These are phyloP conservation scores for Ochropacha duplaris DNA, from an alignment of 2,888 invertebrate genomes.

Conservation along the genomic window DNA sequence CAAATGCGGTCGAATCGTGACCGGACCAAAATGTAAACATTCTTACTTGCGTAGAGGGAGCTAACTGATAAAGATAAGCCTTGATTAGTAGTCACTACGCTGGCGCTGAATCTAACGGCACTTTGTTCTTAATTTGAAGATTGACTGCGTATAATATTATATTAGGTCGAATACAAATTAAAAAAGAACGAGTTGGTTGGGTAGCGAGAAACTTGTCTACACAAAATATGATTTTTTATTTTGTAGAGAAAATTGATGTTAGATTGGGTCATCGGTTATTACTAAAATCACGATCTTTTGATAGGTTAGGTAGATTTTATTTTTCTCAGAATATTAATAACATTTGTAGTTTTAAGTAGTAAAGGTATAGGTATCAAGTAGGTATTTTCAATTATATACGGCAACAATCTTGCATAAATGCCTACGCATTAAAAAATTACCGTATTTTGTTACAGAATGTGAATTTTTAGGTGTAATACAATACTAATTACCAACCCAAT, in stretches of 20 bases:
- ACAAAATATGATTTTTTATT: background rate
- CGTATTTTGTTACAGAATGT: constrained; percentile 9
- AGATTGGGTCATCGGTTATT: background rate
- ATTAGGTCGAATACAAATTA: background rate
- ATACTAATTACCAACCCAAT: constrained; percentile 52
- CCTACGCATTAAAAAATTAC: background rate
- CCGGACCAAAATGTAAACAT: constrained; percentile 56
- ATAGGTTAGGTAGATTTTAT: background rate
- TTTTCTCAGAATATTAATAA: background rate
- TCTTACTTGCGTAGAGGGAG: constrained; percentile 20
- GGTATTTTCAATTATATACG: background rate
- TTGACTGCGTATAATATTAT: constrained; percentile 27
- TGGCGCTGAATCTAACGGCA: constrained; percentile 48
- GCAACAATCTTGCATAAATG: background rate
- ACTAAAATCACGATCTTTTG: background rate
- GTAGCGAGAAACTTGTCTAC: background rate
- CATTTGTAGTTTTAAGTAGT: too few relatives aligned
- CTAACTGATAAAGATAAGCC: constrained; percentile 56
- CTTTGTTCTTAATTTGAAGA: constrained; percentile 54
- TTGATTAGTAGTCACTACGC: constrained; percentile 48
- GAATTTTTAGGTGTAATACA: constrained; percentile 34
- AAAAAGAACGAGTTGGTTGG: background rate
- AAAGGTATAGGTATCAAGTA: too few relatives aligned
- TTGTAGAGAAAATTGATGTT: background rate
- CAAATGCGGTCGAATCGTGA: constrained; percentile 66